Base-by-base conservation (phyloP, 2,113 vertebrate species). In the Boleophthalmus pectinirostris region DNA sequence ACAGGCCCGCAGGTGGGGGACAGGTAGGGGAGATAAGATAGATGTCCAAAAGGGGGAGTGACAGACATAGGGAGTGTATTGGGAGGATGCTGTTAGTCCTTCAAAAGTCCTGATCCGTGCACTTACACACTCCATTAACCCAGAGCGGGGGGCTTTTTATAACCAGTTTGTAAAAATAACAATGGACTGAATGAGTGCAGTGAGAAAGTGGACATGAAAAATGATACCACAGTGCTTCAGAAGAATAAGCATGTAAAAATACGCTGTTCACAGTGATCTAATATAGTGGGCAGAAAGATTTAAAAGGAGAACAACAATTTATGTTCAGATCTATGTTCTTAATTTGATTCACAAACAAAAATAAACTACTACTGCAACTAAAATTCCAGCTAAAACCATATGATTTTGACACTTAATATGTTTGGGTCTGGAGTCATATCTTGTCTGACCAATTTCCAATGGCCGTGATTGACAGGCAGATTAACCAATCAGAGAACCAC, bases 21-120 rank as follows among this genome's bases (percentile, higher is more conserved):
- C 85, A 88, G 70, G 79, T 78, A 86, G 85, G 69, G 65, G 68
- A 82, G 85, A 79, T 24, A 80, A 83, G 77, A 78, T 46, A 78
- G 78, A 91, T 79, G 66, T 69, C 74, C 56, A 63, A 63, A 75
- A 38, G 69, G 65, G 64, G 69, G 38, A 61, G 38, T 76, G 70
- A 80, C 77, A 79, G 56, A 33, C 72, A n/a, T 7, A 64, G 65
- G 20, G 11, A 23, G 29, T 24, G 53, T 66, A 68, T n/a, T 51
- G 23, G 1, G 24, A 66, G 51, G 49, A 20, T 14, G 18, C 68
- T n/a, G 74, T 68, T 68, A 7, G 63, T 65, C 82, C 70, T 68
- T 53, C 18, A 14, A 47, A 72, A 60, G 72, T 72, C 45, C 58
- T 53, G 63, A 54, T 74, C 68, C 15, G 53, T 57, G 57, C 47